A percentile compares a stretch with the other conserved stretches of the same genome.
Conservation (phyloP, 2,888 invertebrate species). For the Leptodirus hochenwartii region DNA sequence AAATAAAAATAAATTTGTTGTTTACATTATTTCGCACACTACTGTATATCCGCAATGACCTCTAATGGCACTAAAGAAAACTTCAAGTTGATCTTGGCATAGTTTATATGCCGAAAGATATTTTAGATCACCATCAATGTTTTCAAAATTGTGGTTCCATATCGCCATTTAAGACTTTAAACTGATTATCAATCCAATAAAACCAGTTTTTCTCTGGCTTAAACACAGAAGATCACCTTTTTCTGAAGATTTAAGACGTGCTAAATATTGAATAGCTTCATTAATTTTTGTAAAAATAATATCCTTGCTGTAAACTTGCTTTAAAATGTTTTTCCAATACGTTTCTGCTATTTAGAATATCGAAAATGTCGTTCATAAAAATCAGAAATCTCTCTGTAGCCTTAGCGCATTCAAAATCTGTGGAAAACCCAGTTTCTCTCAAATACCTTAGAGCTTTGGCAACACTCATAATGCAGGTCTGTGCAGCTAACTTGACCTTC, state of each 20-base stretch:
- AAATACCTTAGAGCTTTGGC: conserved; percentile 12
- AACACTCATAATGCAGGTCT: conserved; percentile 15
- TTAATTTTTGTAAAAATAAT: conserved; percentile 6
- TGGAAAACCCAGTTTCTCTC: neutral
- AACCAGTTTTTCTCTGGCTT: conserved; percentile 8
- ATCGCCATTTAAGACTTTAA: conserved; percentile 8
- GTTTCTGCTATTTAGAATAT: conserved; percentile 15
- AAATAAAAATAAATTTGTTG: too few species aligned
- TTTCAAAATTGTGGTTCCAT: too few species aligned
- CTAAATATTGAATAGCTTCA: too few species aligned
- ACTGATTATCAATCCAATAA: conserved; percentile 9
- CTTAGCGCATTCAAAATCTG: conserved; percentile 3
- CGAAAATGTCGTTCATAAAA: conserved; percentile 14
- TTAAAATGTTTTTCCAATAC: conserved; percentile 10
- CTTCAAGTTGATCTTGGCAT: conserved; percentile 12
- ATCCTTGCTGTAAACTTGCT: conserved; percentile 7
- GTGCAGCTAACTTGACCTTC: conserved; percentile 15
- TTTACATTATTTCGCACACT: too few species aligned
- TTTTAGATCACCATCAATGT: conserved; percentile 3
- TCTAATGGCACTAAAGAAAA: conserved; percentile 12
- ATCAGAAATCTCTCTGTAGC: conserved; percentile 2
- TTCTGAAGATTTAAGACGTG: too few species aligned
- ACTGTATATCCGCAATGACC: conserved; percentile 1
- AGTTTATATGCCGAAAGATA: conserved; percentile 12
- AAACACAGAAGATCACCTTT: conserved; percentile 1